Evolutionary conservation across 2,888 invertebrate species (phyloP), one percentile per base, ranked within the genome.

Genomic region (Argyra leucocephala): DNA sequence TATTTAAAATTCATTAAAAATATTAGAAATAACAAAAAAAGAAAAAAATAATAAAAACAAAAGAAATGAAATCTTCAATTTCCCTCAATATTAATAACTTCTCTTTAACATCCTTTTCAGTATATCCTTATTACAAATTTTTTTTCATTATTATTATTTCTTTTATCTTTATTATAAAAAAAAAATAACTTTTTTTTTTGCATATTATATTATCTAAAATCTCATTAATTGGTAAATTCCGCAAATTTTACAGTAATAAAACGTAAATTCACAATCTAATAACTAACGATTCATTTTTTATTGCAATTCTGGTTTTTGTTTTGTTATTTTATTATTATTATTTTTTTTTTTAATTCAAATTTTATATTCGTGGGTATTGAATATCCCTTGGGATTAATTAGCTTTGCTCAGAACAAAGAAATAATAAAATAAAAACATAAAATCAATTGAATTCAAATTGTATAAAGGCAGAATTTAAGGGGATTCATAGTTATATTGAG

Each of bases 191-290:
- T 48, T 48, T 48, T 48, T 37, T 10, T 37, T 37, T 37, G 37
- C 15, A 18, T 18, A 18, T 48, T 48, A 48, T 31, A n/a, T 48
- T 18, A 48, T 31, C 31, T 48, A 48, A 48, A 48, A 48, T 48
- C 48, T 48, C 48, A 48, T 48, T 18, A 48, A 48, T 18, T 48
- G 48, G 18, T 15, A 48, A 48, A 48, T 48, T 48, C 48, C 48
- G 48, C 48, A 48, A 48, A 48, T 48, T n/a, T 48, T 48, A 48
- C 48, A 48, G 48, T 48, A 48, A 48, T 48, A 48, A 48, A 48
- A 48, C 48, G 48, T 48, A n/a, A 48, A 48, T 31, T 48, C 48
- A 18, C 1, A 12, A 48, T 48, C 48, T 18, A 48, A 48, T 48
- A 48, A n/a, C n/a, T 48, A 18, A 48, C 15, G 18, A 5, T n/a